Base-by-base conservation (phyloP, 2,888 invertebrate species). In the Teleogryllus oceanicus region DNA sequence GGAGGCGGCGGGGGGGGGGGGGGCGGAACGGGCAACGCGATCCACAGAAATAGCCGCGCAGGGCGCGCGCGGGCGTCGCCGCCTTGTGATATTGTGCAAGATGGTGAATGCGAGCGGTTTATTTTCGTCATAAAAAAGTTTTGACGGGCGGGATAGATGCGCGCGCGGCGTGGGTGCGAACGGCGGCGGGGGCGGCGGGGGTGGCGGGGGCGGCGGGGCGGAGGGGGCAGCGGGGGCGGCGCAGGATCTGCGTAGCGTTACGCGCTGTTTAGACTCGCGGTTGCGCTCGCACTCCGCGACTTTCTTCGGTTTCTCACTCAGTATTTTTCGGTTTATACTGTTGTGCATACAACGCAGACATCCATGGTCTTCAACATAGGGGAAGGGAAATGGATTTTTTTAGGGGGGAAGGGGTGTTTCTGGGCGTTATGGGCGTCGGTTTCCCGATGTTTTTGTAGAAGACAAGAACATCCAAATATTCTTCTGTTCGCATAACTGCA, bases 21-120 rank as follows among this genome's bases (percentile, higher is more conserved):
- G 16, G n/a, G 62, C n/a, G 62, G n/a, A 8, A n/a, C 16, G 13
- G 62, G 62, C 62, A 62, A 18, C 62, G 62, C 62, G 62, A 62
- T 62, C 62, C 62, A 62, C 62, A 62, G n/a, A 62, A 62, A 62
- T 62, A 62, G 62, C 62, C 62, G 62, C 13, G 62, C 62, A n/a
- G 13, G 62, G 62, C 62, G 16, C 62, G 16, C 62, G 62, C 62
- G 13, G 62, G 16, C 62, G 62, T 62, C 62, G 62, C 62, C 62
- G 62, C 62, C 62, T 62, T 62, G 62, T 62, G 62, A 62, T 62
- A 62, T 62, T 62, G 62, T 62, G 62, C 62, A 62, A 62, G 62
- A 62, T 62, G 62, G 62, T n/a, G 62, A n/a, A 62, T n/a, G 62
- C 62, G n/a, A n/a, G 62, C 62, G 62, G 62, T 62, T 62, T 62